Evolutionary conservation across 2,113 vertebrate genomes (phyloP), one percentile per base, ranked within the genome.

Genomic region (Siphamia tubifer): DNA sequence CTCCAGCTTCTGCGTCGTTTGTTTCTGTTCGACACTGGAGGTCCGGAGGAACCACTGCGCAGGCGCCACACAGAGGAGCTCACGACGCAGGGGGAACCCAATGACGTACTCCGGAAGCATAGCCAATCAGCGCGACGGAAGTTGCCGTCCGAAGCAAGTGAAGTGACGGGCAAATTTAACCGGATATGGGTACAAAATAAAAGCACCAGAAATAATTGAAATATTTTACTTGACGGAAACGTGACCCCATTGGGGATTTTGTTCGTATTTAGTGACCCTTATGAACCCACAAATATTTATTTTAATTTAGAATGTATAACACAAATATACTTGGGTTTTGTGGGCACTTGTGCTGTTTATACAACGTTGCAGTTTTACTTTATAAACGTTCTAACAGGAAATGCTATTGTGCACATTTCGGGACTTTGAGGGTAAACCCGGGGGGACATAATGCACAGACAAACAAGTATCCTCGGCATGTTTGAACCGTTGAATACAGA

Each of bases 41-140:
- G 7, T 1, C 2, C 42, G 0, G 4, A 1, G 2, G 6, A 5
- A 6, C 2, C 8, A 32, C 8, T 15, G 73, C 87, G 86, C 90
- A 83, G 13, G 90, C 88, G 78, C 74, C 12, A 0, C n/a, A 28
- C 1, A 3, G 0, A 36, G 1, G 6, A 9, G 21, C 8, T 9
- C 34, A 5, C 21, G n/a, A 63, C 9, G 67, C 16, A n/a, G 55
- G 83, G 87, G 68, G 68, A 61, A 84, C 77, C 88, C 79, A 57
- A 48, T 89, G 80, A 90, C 88, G 90, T 78, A n/a, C 1, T 0
- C 42, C 1, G 5, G 21, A 0, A n/a, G 11, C 25, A 2, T 64
- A 64, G 55, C 86, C 79, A 83, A 86, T 85, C 34, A 71, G 27
- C n/a, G 24, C 12, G 13, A n/a, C 4, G 8, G 10, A 32, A 39